Evolutionary conservation across 2,797 vertebrate genomes (phyloP), one percentile per base, ranked within the genome.

Genomic region (Champsocephalus esox): DNA sequence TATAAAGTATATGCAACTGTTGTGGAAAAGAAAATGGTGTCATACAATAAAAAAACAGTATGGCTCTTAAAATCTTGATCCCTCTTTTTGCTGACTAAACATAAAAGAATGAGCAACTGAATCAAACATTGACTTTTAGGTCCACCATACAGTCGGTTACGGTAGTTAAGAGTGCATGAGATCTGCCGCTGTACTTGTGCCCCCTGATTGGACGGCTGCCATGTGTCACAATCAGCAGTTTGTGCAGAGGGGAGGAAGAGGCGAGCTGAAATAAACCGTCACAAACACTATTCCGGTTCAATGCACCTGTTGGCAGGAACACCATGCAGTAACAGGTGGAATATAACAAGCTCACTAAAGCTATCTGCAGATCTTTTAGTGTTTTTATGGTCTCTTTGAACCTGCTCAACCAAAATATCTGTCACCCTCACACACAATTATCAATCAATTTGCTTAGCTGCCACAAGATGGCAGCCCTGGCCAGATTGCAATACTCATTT

Each of bases 401-500:
- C 50, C 46, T 59, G 28, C 28, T 67, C 60, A 66, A 17, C 50
- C 50, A 46, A 3, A 38, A 17, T 7, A 34, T 10, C 3, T 14
- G 9, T 12, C 17, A 73, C 63, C 50, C 41, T n/a, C 24, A 41
- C 50, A 63, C 41, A 45, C 13, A 43, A 6, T 38, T 38, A 38
- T 28, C 8, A 38, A 38, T 38, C 34, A 38, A 38, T 38, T 38
- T 16, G 43, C 49, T 4, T 19, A 21, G 19, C 2, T 19, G 60
- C 82, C 87, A 82, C 71, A 21, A 69, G 87, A 64, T 83, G 87
- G 81, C 73, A 19, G 2, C 24, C 12, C 3, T 14, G 59, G 57
- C 57, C 14, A 14, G 43, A 59, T 68, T 74, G 57, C 19, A 21
- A 34, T n/a, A 28, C 17, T 57, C 16, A 43, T 41, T 34, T 10